Conservation (phyloP, 1,140 invertebrate genomes). For the Thrips palmi region DNA sequence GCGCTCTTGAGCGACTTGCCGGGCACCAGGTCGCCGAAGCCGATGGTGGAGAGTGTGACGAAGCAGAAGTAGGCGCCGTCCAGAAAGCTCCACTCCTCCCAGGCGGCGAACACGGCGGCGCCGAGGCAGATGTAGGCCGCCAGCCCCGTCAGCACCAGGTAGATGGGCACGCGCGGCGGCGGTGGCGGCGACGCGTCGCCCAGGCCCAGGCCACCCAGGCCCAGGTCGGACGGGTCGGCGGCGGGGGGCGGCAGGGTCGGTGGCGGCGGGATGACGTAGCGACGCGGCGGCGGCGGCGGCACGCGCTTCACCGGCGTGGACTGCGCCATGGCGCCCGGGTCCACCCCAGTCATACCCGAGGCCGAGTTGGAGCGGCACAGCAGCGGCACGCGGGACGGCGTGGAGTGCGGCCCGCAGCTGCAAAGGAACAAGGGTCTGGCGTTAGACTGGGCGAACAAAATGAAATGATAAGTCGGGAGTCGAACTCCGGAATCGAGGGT, state of each 20-base stretch:
- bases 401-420: constrained; percentile 42
- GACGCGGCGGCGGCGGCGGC: constrained; percentile 17
- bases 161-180: constrained; percentile 44
- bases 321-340: constrained; percentile 15
- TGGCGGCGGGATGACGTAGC: constrained; percentile 7
- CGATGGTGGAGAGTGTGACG: constrained; percentile 70
- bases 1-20: constrained; percentile 31
- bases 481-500: too few species aligned
- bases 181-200: constrained; percentile 8
- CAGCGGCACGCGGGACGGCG: constrained; percentile 48
- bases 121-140: constrained; percentile 50
- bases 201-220: too few species aligned
- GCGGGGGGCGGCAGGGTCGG: constrained; percentile 11
- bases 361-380: constrained; percentile 28
- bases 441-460: neutral
- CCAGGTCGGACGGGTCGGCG: constrained; percentile 19
- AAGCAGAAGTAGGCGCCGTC: constrained; percentile 79
- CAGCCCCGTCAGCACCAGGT: constrained; percentile 46
- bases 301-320: constrained; percentile 20
- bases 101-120: constrained; percentile 46
- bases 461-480: too few species aligned
- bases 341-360: constrained; percentile 21
- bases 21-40: constrained; percentile 64
- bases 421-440: constrained; percentile 13
- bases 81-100: constrained; percentile 60